These are phyloP conservation scores for Psittacula cyanocephala DNA, from an alignment of 2,113 vertebrate species.

Conservation along the genomic window DNA sequence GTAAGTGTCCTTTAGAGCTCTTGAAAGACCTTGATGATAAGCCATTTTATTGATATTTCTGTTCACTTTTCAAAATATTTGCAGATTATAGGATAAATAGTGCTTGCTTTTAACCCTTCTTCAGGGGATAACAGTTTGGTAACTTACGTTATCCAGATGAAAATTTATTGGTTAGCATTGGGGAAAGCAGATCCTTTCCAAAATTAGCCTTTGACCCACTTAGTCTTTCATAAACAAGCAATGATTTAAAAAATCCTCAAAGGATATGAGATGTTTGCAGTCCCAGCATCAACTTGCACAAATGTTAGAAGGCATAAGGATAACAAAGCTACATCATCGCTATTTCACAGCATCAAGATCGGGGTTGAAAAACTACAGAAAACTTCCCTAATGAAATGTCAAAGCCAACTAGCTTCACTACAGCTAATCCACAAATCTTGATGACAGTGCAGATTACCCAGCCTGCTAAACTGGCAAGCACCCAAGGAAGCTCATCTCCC, in stretches of 20 bases:
- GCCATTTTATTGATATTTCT: neutral
- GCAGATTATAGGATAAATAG: slow-evolving; percentile 30
- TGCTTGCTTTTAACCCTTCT: slow-evolving; percentile 23
- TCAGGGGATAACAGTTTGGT: neutral
- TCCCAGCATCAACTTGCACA: neutral
- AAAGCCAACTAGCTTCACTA: slow-evolving; percentile 51
- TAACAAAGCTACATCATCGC: neutral
- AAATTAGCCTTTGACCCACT: slow-evolving; percentile 44
- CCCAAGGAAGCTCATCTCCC: slow-evolving; percentile 39
- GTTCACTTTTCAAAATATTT: slow-evolving; percentile 37
- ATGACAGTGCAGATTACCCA: slow-evolving; percentile 44
- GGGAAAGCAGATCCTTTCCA: neutral
- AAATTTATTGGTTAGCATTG: neutral
- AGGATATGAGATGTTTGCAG: neutral
- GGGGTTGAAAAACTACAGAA: neutral
- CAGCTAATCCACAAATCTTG: slow-evolving; percentile 46
- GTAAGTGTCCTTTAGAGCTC: slow-evolving; percentile 8
- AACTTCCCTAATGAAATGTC: slow-evolving; percentile 52
- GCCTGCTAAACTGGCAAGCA: slow-evolving; percentile 34
- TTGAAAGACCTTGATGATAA: neutral
- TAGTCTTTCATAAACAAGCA: slow-evolving; percentile 29
- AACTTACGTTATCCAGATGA: neutral
- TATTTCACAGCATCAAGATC: neutral
- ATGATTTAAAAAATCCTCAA: neutral
- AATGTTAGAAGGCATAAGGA: neutral